phyloP scores from a whole-genome alignment of 2,797 vertebrate genomes.

The Enteromius thamalakanensis region DNA sequence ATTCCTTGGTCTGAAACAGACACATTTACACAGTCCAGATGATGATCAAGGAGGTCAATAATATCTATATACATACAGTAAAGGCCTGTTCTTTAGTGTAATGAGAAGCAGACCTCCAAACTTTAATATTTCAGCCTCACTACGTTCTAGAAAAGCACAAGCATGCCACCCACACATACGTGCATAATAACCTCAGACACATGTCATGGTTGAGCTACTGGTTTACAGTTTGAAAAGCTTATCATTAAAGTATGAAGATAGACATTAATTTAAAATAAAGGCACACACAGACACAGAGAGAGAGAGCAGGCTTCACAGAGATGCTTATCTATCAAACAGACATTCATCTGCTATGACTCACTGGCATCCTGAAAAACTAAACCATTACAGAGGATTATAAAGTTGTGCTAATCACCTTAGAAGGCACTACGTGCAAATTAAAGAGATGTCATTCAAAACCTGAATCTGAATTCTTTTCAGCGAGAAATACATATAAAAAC shows the following conservation, averaged over 20 bases:
- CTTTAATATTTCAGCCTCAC: constrained; percentile 42
- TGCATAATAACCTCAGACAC: constrained; percentile 26
- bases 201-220: constrained; percentile 6
- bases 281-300: constrained; percentile 1
- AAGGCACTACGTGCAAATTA: constrained; percentile 29
- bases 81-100: constrained; percentile 7
- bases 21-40: constrained; percentile 21
- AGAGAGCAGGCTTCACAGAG: constrained; percentile 30
- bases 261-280: constrained; percentile 7
- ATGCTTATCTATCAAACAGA: constrained; percentile 45
- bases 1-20: constrained; percentile 13
- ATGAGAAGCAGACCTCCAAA: constrained; percentile 37
- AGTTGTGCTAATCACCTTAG: constrained; percentile 22
- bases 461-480: neutral
- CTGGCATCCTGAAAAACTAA: constrained; percentile 28
- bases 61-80: neutral
- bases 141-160: constrained; percentile 13
- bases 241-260: constrained; percentile 1
- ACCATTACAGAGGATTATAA: constrained; percentile 6
- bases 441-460: neutral
- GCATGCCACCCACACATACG: constrained; percentile 18
- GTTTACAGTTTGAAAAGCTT: constrained; percentile 7
- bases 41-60: neutral
- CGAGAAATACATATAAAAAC: too few species aligned
- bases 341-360: constrained; percentile 21